Evolutionary conservation across 1,140 invertebrate genomes (phyloP), one percentile per base, ranked within the genome.

Genomic region (Ceratina australensis): DNA sequence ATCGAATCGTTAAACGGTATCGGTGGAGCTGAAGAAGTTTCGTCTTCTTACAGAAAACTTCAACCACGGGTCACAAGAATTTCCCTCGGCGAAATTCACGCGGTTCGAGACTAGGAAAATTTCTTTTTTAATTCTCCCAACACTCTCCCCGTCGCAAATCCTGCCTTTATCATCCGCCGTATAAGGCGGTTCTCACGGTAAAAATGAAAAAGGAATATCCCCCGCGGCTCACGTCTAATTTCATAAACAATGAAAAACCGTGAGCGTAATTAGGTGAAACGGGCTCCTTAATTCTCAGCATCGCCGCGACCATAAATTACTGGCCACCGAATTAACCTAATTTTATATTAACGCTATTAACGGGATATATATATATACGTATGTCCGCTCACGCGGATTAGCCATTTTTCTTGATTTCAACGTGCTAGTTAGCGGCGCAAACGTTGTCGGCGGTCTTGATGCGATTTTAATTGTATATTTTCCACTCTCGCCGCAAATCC

Each of bases 291-390:
- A 60, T 60, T 76, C n/a, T 67, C 54, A 76, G 33, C 73, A 50
- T 59, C 33, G 54, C 54, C 16, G n/a, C 66, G 0, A 8, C 8
- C 56, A 68, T 75, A 68, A 76, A 69, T 68, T 67, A 12, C 42
- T 1, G 24, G 18, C 42, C 22, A 50, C 65, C 24, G 56, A 66
- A 76, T 76, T 76, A 76, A 76, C 73, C 73, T 68, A 76, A 76
- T 76, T 76, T 67, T 33, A 33, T 68, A 67, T 68, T 60, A 20
- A 12, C 65, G 24, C 26, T 28, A 49, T 69, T 76, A 60, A 4
- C 26, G n/a, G 49, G 56, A 76, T 68, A 68, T 50, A 66, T n/a
- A 76, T 68, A 68, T 50, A 66, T n/a, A 52, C 22, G 18, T 50
- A 12, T 26, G 16, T 12, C 16, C 22, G 22, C 15, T 18, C 12